Base-by-base conservation (phyloP, 2,888 invertebrate species). In the Scaptomyza reducta region DNA sequence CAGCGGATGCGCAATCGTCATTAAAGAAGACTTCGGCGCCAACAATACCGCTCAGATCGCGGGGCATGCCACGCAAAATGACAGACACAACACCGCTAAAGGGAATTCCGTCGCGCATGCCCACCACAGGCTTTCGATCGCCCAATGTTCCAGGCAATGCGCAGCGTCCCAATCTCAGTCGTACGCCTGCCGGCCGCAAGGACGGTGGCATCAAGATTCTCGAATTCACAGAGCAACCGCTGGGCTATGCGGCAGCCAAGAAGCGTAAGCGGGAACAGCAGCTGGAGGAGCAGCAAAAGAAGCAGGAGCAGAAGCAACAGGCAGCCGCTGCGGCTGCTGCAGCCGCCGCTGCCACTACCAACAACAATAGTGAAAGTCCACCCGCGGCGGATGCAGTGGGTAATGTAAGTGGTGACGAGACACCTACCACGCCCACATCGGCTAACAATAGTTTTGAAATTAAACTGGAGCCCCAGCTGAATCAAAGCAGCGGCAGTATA, bases 11-110 rank as follows among this genome's bases (percentile, higher is more conserved):
- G 1, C 96, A 96, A 46, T 96, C 95, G 38, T 97, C 97, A 90
- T 92, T 97, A 85, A 97, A 98, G 93, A 97, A 97, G 90, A 94
- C 95, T 6, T 95, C 96, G 54, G 96, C 97, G 0, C 97, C 97
- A 0, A 96, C 97, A 0, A 96, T 98, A 79, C 97, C 98, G 0
- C 94, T 98, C 3, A 93, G 97, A 72, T 96, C 97, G 18, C 92
- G 96, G 68, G 96, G 96, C 77, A 97, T 97, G 96, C 98, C 98
- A 0, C 94, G 98, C 84, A 98, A 98, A 93, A 97, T 98, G 97
- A 98, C 98, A 84, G 98, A 98, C 89, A 97, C 97, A 40, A 97
- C 98, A 1, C 98, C 98, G 0, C 92, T 98, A 35, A 97, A 97
- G 90, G 98, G 98, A 0, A 95, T 98, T 73, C 98, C 98, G 1